phyloP scores from a whole-genome alignment of 2,113 vertebrate genomes.

The Caloenas nicobarica region DNA sequence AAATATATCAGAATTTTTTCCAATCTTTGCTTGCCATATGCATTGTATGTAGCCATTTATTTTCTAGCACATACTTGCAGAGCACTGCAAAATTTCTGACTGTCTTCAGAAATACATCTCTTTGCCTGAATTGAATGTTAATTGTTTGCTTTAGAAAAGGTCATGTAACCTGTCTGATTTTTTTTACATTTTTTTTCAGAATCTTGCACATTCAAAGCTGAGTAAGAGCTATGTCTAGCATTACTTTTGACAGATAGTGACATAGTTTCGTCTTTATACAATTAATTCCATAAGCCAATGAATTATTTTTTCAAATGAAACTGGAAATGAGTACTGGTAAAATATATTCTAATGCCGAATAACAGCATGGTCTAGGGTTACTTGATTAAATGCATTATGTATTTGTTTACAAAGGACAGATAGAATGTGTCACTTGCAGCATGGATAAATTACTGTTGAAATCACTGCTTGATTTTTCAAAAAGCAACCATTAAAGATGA shows the following conservation, averaged over 20 bases:
- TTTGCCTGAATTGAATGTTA: neutral
- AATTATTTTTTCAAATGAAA: neutral
- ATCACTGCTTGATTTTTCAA: neutral
- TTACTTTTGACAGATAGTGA: neutral
- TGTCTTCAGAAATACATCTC: neutral
- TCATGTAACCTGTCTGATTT: neutral
- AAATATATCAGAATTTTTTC: neutral
- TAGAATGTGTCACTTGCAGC: neutral
- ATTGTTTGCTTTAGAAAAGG: neutral
- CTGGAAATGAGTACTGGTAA: neutral
- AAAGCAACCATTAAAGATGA: neutral
- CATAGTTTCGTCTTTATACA: neutral
- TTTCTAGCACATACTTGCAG: neutral
- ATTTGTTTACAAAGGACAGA: neutral
- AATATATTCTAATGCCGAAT: neutral
- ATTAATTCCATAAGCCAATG: neutral
- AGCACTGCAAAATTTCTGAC: neutral
- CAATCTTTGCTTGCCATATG: neutral
- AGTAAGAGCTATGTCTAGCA: neutral
- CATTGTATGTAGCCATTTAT: neutral
- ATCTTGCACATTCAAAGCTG: neutral
- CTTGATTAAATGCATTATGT: conserved; percentile 7
- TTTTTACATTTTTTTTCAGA: neutral
- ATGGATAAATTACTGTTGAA: neutral
- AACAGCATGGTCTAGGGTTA: neutral